Evolutionary conservation across 2,888 invertebrate genomes (phyloP), one percentile per base, ranked within the genome.

Genomic region (Ferdinandea cuprea): DNA sequence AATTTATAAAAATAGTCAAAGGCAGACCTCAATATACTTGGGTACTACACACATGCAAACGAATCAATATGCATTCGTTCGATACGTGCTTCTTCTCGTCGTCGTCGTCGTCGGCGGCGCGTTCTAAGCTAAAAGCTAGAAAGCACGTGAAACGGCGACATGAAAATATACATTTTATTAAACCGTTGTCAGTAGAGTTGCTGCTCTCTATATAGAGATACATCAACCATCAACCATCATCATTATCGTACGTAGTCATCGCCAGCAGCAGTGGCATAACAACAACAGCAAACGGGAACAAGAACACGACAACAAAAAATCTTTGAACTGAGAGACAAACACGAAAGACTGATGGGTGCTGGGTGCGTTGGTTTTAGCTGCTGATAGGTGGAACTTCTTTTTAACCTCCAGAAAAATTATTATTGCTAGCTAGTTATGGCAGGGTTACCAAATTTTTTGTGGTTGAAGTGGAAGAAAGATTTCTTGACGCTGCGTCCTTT

Each of bases 1-100:
- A 65, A 71, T 46, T 59, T 76, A 81, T 65, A 76, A 81, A 81
- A 81, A 81, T 77, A 81, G 81, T 32, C 77, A 54, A 37, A 50
- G n/a, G 59, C 37, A 81, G 81, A 76, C 76, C 81, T 71, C 76
- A 71, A 81, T 76, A 54, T 68, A 32, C 6, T 2, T 30, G 9
- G 7, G 11, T 35, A 37, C 11, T 32, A 65, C 72, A 73, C 42
- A 76, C 69, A 63, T 40, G 44, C 28, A 21, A 21, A 28, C 25
- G 5, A 25, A 25, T 48, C 69, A 72, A 54, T n/a, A n/a, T 73
- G 79, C 73, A 74, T 79, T 61, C 32, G 15, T 17, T 42, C 8
- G 42, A 37, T 59, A 52, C 58, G 28, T 68, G 50, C 11, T 71
- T 32, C 13, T 32, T 17, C 21, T 58, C 13, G 48, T 66, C 46